These are phyloP conservation scores for Ennomos erosarius DNA, from an alignment of 2,888 invertebrate genomes.

Conservation along the genomic window DNA sequence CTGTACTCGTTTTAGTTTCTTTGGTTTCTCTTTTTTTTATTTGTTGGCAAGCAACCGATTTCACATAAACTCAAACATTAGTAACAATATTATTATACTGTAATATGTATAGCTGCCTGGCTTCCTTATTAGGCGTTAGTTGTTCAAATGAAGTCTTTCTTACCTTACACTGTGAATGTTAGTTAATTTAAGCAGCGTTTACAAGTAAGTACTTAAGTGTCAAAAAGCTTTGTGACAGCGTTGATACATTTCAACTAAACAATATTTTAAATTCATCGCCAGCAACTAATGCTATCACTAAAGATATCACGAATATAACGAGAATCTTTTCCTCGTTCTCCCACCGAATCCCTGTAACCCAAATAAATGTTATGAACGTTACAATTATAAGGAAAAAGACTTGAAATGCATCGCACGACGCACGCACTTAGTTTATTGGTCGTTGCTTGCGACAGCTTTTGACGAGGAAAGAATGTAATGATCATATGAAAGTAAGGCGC, in stretches of 20 bases:
- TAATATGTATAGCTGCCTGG: no score
- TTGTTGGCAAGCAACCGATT: not conserved
- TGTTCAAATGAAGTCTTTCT: no score
- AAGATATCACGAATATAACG: constrained; percentile 18
- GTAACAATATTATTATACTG: no score
- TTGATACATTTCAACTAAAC: no score
- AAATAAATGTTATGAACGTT: constrained; percentile 21
- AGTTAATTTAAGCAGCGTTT: no score
- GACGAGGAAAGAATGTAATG: constrained; percentile 28
- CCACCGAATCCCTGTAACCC: constrained; percentile 14
- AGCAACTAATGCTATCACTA: constrained; percentile 4
- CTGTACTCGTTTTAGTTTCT: constrained; percentile 16
- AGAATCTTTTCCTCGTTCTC: constrained; percentile 18
- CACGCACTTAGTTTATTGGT: constrained; percentile 24
- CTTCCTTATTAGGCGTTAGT: no score
- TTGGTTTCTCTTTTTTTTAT: constrained; percentile 22
- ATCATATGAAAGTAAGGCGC: constrained; percentile 14
- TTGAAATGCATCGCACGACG: constrained; percentile 24
- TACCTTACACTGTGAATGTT: no score
- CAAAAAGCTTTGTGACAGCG: no score
- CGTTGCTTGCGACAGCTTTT: constrained; percentile 18
- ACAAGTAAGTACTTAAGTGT: no score
- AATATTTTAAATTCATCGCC: not conserved
- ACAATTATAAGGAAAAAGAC: constrained; percentile 24
- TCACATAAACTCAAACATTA: no score